Conservation (phyloP, 2,888 invertebrate species). For the Smittia sp. region DNA sequence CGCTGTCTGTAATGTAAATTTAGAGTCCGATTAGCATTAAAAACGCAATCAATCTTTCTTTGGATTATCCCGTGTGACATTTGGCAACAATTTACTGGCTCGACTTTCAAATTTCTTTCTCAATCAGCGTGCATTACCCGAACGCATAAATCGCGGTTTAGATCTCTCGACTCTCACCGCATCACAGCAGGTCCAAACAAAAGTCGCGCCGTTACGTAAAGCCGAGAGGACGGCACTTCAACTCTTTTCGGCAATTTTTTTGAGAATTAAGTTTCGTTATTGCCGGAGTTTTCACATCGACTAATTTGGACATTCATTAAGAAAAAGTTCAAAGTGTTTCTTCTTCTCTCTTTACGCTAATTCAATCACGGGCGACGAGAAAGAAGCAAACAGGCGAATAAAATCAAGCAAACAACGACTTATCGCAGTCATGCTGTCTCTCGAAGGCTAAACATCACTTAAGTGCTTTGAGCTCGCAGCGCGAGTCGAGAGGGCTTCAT, state of each 20-base stretch:
- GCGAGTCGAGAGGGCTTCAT: too few relatives aligned
- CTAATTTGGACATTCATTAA: constrained; percentile 1
- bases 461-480: too few relatives aligned
- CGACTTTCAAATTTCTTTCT: constrained; percentile 3
- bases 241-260: background rate
- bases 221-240: background rate
- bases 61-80: background rate
- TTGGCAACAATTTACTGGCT: background rate
- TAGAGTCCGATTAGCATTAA: background rate
- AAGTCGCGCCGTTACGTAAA: background rate
- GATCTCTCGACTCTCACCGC: background rate
- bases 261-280: background rate
- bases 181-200: background rate
- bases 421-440: too few relatives aligned
- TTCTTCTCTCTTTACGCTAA: background rate
- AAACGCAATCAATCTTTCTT: background rate
- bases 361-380: background rate
- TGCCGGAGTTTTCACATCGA: background rate
- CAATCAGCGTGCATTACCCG: background rate
- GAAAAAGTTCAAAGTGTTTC: background rate
- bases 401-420: background rate
- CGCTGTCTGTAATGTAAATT: constrained; percentile 3
- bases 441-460: too few relatives aligned
- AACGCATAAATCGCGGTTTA: background rate
- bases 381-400: background rate